These are phyloP conservation scores for Drosophila gunungcola DNA, from an alignment of 1,140 invertebrate genomes.

Conservation along the genomic window DNA sequence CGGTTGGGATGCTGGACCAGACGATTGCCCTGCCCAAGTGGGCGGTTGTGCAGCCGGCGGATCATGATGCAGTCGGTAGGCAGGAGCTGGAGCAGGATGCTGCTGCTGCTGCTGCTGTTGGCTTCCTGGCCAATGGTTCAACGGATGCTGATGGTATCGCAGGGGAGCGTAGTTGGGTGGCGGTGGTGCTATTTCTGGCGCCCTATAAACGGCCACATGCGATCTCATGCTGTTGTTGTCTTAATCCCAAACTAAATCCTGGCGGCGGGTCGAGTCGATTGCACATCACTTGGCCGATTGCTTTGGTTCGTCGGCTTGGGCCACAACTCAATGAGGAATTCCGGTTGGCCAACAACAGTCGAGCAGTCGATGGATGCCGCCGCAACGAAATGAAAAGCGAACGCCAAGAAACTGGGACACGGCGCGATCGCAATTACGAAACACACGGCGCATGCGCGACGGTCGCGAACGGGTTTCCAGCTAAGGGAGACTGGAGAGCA, in stretches of 20 bases:
- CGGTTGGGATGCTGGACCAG: slow-evolving; percentile 1
- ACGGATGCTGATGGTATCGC: slow-evolving; percentile 52
- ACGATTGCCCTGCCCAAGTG: slow-evolving; percentile 6
- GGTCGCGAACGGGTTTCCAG: slow-evolving; percentile 55
- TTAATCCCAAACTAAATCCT: slow-evolving; percentile 47
- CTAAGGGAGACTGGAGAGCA: slow-evolving; percentile 8
- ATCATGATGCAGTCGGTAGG: slow-evolving; percentile 23
- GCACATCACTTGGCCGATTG: slow-evolving; percentile 75
- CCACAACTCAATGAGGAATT: slow-evolving; percentile 67
- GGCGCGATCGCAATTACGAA: slow-evolving; percentile 65
- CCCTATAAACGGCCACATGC: slow-evolving; percentile 74
- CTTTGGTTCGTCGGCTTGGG: slow-evolving; percentile 24
- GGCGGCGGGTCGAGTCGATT: slow-evolving; percentile 42
- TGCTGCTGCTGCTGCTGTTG: slow-evolving; percentile 16
- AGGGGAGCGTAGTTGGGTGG: slow-evolving; percentile 28
- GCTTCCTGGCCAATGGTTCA: slow-evolving; percentile 23
- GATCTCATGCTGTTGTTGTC: slow-evolving; percentile 78
- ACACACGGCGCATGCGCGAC: slow-evolving; percentile 72
- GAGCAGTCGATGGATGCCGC: slow-evolving; percentile 35
- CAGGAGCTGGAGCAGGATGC: background rate
- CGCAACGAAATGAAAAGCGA: slow-evolving; percentile 74
- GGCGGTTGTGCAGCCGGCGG: slow-evolving; percentile 9
- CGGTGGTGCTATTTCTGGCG: slow-evolving; percentile 61
- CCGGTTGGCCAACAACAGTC: slow-evolving; percentile 34
- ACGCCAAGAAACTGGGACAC: slow-evolving; percentile 75